A percentile compares a stretch with the other conserved stretches of the same genome.
These are phyloP conservation scores for Macrosiphum euphorbiae DNA, from an alignment of 2,888 invertebrate species.

Conservation along the genomic window DNA sequence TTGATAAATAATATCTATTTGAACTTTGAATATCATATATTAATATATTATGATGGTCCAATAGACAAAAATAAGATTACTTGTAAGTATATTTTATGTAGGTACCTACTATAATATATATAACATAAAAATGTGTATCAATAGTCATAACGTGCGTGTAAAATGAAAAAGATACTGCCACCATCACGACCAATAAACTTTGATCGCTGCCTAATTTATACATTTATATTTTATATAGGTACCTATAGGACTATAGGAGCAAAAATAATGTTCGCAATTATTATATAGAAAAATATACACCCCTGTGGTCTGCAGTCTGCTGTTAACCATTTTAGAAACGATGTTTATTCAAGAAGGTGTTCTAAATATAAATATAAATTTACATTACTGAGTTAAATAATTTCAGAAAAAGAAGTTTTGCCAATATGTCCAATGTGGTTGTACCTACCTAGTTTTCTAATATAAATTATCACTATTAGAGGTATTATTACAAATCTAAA, in stretches of 20 bases:
- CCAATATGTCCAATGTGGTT: not conserved
- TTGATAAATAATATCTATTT: not conserved
- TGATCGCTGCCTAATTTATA: slow-evolving; percentile 6
- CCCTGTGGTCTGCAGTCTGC: not conserved
- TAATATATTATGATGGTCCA: not conserved
- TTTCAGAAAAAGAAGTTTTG: not conserved
- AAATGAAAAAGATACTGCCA: not conserved
- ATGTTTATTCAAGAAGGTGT: not conserved
- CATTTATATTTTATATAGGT: not conserved
- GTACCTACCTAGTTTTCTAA: not conserved
- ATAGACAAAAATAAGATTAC: not conserved
- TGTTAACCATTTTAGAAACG: not conserved
- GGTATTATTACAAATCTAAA: not conserved
- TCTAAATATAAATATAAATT: not conserved
- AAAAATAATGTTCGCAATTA: not conserved
- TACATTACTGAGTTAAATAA: not conserved
- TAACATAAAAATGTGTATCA: not conserved
- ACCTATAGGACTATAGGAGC: not conserved
- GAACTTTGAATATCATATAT: not conserved
- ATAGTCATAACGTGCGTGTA: not conserved
- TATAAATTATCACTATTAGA: not conserved
- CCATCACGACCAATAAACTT: not conserved
- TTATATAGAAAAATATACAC: not conserved
- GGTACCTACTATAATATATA: not conserved
- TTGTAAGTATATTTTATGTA: not conserved